Evolutionary conservation across 2,888 invertebrate genomes (phyloP).

Genomic region (Aleiodes leptofemur): DNA sequence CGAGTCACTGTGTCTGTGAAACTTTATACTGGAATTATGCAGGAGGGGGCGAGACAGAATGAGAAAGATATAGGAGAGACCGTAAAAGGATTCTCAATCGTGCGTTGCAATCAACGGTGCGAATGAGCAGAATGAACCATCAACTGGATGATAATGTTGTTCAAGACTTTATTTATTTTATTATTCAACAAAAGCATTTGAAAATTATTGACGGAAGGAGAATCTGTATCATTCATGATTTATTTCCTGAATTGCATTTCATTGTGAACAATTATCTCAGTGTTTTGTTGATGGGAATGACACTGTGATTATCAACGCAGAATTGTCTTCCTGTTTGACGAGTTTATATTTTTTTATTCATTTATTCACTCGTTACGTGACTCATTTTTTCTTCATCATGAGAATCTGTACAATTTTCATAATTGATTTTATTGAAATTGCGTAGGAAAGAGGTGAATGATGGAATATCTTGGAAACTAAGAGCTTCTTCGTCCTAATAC

Average conservation of each 20-base stretch:
- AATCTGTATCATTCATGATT: no score
- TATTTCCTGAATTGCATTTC: no score
- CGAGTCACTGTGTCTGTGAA: conserved; percentile 33
- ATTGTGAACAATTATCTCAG: background rate
- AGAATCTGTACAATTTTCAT: background rate
- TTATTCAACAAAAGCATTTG: background rate
- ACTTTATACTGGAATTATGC: conserved; percentile 18
- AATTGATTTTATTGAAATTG: no score
- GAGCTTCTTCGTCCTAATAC: no score
- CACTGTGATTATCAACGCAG: background rate
- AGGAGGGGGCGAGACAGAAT: background rate
- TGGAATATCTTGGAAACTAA: no score
- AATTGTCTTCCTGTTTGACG: conserved; percentile 17
- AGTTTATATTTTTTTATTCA: background rate
- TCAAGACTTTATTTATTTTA: no score
- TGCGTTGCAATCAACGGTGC: conserved; percentile 44
- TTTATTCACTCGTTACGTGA: background rate
- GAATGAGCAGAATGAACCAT: conserved; percentile 35
- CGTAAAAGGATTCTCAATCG: conserved; percentile 52
- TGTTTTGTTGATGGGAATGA: background rate
- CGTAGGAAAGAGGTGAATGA: no score
- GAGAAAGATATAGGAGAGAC: conserved; percentile 20
- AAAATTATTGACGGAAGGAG: background rate
- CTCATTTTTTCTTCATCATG: background rate
- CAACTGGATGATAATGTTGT: conserved; percentile 11